phyloP scores from a whole-genome alignment of 2,113 vertebrate species.

The Alexandromys fortis region DNA sequence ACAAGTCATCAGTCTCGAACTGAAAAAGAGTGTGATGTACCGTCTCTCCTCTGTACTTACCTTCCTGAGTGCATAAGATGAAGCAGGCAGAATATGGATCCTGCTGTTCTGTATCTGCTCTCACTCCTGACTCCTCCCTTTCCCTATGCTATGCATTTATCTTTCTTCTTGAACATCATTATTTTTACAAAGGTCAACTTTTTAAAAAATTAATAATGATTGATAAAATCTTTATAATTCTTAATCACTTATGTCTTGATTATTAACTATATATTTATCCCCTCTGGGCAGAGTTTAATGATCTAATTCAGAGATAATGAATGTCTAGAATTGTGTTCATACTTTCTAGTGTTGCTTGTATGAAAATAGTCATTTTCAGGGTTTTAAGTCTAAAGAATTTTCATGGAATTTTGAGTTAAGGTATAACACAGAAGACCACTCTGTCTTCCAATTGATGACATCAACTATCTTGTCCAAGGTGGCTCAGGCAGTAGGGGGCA shows the following conservation, averaged over 20 bases:
- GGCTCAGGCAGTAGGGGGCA: not conserved
- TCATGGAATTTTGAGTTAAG: not conserved
- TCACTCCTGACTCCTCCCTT: not conserved
- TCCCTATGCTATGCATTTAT: not conserved
- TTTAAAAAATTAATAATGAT: slow-evolving; percentile 6
- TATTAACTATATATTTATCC: not conserved
- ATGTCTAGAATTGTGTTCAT: not conserved
- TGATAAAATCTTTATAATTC: not conserved
- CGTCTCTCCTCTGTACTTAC: too few relatives aligned
- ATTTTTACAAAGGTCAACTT: not conserved
- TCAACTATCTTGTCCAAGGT: not conserved
- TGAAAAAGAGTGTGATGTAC: not conserved
- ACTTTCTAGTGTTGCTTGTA: not conserved
- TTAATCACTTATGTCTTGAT: not conserved
- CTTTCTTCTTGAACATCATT: not conserved
- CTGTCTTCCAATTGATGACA: not conserved
- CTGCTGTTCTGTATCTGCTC: not conserved
- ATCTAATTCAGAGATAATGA: not conserved
- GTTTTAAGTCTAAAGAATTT: not conserved
- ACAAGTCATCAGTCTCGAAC: not conserved
- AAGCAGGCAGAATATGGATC: not conserved
- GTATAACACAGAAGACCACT: not conserved
- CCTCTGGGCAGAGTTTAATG: not conserved
- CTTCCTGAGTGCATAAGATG: not conserved
- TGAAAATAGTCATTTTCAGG: not conserved